Percentiles rank a stretch among this genome's conserved stretches.
phyloP scores from a whole-genome alignment of 2,797 vertebrate genomes.

The Spea hammondii region DNA sequence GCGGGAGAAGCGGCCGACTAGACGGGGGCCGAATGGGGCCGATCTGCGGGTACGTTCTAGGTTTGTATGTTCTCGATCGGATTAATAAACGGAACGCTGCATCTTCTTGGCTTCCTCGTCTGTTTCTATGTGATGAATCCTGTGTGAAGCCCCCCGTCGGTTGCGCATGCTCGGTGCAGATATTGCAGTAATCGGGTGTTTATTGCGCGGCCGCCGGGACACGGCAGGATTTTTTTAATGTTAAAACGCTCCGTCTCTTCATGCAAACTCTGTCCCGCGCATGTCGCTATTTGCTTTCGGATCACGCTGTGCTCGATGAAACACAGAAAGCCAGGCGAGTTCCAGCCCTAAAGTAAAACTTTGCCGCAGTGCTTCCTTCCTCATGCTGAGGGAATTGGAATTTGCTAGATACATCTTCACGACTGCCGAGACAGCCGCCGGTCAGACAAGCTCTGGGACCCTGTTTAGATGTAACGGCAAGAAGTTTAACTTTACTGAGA shows the following conservation, averaged over 20 bases:
- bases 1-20: too few species aligned
- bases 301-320: slow-evolving; percentile 4
- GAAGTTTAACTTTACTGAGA: too few species aligned
- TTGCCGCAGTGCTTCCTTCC: neutral
- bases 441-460: neutral
- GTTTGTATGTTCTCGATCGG: too few species aligned
- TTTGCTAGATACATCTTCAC: neutral
- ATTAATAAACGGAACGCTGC: too few species aligned
- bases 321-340: neutral
- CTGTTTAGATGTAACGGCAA: neutral
- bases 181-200: too few species aligned
- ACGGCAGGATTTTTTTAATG: neutral
- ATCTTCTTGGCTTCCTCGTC: too few species aligned
- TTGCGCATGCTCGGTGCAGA: too few species aligned
- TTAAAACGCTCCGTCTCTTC: neutral
- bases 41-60: too few species aligned
- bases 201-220: neutral
- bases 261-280: neutral
- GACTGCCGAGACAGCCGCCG: neutral
- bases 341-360: neutral
- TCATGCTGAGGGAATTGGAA: neutral
- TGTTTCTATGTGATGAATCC: too few species aligned
- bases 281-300: neutral
- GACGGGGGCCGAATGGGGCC: too few species aligned
- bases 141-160: too few species aligned